Evolutionary conservation across 37 sponge, comb jelly and placozoan species (phyloP).

Genomic region (Cliona cf. orientalis): DNA sequence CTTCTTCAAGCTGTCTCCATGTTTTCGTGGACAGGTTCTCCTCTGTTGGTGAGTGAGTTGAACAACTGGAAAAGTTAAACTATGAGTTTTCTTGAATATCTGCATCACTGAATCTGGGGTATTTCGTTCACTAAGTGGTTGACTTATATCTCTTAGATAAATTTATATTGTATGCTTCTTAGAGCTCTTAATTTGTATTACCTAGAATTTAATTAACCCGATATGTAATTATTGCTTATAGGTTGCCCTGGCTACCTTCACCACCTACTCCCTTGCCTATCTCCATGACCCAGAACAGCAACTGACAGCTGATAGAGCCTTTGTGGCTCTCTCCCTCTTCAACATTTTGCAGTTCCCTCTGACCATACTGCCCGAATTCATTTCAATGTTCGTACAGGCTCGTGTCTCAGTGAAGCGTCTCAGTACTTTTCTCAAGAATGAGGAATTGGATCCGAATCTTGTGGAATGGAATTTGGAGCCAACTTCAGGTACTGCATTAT

Average conservation of each 20-base stretch:
- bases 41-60: conserved; percentile 88
- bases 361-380: background rate
- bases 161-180: too few relatives aligned
- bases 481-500: conserved; percentile 32
- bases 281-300: conserved; percentile 27
- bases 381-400: conserved; percentile 42
- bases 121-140: too few relatives aligned
- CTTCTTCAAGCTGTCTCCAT: conserved; percentile 71
- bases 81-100: too few relatives aligned
- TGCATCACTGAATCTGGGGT: too few relatives aligned
- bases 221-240: conserved; percentile 17
- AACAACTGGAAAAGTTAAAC: too few relatives aligned
- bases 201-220: too few relatives aligned
- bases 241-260: conserved; percentile 95
- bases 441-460: conserved; percentile 87
- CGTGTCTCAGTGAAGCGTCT: conserved; percentile 88
- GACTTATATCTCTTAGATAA: too few relatives aligned
- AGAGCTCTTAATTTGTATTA: too few relatives aligned
- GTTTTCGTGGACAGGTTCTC: conserved; percentile 92
- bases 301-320: conserved; percentile 86
- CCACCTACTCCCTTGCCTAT: conserved; percentile 70
- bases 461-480: conserved; percentile 48
- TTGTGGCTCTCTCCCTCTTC: conserved; percentile 97
- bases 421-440: conserved; percentile 68
- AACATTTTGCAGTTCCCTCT: conserved; percentile 73